These are phyloP conservation scores for Eilema caniola DNA, from an alignment of 2,888 invertebrate genomes.

Conservation along the genomic window DNA sequence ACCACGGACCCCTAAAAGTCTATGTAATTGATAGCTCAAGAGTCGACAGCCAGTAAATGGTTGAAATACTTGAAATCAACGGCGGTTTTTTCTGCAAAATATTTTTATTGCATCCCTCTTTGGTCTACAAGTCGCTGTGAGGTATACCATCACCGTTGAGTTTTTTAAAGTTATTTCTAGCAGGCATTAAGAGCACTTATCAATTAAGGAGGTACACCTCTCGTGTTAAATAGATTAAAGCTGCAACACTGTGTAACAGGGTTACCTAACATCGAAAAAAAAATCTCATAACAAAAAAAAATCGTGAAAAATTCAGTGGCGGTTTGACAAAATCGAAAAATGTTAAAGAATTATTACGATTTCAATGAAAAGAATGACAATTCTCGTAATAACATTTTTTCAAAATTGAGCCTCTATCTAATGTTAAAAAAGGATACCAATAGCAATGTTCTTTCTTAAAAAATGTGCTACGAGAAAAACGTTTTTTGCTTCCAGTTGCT, in stretches of 20 bases:
- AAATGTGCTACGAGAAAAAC: no score
- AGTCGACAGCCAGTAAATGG: neutral
- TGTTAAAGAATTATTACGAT: no score
- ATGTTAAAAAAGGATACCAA: no score
- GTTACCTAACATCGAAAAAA: neutral
- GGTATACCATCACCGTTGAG: neutral
- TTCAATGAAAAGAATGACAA: no score
- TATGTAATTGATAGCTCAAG: neutral
- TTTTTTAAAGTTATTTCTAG: slow-evolving; percentile 1
- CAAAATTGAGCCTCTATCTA: no score
- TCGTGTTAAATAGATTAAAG: neutral
- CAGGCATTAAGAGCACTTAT: slow-evolving; percentile 2
- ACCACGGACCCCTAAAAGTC: neutral
- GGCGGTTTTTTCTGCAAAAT: neutral
- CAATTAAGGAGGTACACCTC: slow-evolving; percentile 4
- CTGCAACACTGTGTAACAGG: neutral
- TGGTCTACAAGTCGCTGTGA: neutral
- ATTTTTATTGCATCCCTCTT: neutral
- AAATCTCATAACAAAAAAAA: no score
- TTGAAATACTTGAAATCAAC: slow-evolving; percentile 4
- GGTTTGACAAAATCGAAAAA: no score
- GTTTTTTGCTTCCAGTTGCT: no score
- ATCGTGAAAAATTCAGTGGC: no score
- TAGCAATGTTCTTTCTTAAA: no score
- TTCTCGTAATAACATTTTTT: no score